Evolutionary conservation across 2,888 invertebrate genomes (phyloP).

Genomic region (Sisyra terminalis): DNA sequence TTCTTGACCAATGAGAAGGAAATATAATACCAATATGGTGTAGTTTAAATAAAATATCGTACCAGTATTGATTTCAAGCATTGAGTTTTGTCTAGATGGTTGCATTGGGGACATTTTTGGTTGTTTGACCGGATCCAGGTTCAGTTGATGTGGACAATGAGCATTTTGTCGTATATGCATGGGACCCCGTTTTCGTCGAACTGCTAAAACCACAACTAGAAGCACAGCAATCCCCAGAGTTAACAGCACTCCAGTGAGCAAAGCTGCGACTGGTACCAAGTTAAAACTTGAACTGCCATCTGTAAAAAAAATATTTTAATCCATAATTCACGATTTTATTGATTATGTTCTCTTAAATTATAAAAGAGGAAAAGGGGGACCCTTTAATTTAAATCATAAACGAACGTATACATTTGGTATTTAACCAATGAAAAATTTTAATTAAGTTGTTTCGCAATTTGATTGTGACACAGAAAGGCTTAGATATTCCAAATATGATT

Average conservation of each 20-base stretch:
- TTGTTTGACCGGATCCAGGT: conserved; percentile 28
- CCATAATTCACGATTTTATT: too few species aligned
- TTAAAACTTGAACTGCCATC: conserved; percentile 53
- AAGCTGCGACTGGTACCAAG: conserved; percentile 53
- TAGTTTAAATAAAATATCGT: conserved; percentile 7
- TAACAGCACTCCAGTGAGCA: conserved; percentile 47
- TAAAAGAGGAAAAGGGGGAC: too few species aligned
- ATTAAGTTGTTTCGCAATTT: conserved; percentile 2
- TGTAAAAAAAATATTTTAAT: conserved; percentile 21
- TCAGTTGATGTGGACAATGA: conserved; percentile 25
- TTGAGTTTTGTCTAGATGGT: conserved; percentile 29
- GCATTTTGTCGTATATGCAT: conserved; percentile 21
- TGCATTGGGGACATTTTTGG: conserved; percentile 30
- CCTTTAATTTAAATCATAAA: too few species aligned
- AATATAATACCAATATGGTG: too few species aligned
- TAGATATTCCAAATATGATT: conserved; percentile 3
- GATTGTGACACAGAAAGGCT: not conserved
- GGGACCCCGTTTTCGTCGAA: conserved; percentile 34
- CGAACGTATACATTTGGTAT: too few species aligned
- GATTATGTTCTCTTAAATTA: too few species aligned
- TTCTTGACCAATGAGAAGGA: not conserved
- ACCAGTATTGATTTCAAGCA: conserved; percentile 61
- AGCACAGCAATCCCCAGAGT: conserved; percentile 45
- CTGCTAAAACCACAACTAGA: conserved; percentile 44
- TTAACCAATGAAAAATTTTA: too few species aligned